phyloP scores from a whole-genome alignment of 2,888 invertebrate genomes.

The Eutolmus rufibarbis region DNA sequence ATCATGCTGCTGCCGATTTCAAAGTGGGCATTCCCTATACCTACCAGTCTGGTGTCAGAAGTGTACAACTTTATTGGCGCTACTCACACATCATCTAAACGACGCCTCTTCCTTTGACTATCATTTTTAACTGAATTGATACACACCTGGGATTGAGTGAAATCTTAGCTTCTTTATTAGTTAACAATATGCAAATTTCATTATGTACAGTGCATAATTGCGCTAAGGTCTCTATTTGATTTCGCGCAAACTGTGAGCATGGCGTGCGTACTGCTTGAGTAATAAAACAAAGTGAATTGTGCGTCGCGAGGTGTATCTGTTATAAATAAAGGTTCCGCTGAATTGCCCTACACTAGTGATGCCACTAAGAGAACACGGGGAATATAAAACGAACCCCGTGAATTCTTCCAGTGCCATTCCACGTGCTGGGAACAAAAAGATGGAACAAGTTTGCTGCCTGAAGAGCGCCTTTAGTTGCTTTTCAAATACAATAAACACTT shows the following conservation, averaged over 20 bases:
- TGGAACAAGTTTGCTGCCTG: conserved; percentile 8
- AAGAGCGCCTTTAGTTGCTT: conserved; percentile 19
- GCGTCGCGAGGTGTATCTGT: background rate
- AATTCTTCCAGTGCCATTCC: conserved; percentile 74
- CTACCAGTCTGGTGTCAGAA: too few species aligned
- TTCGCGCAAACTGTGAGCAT: background rate
- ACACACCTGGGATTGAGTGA: background rate
- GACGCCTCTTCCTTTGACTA: background rate
- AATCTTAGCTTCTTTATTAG: background rate
- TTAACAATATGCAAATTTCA: background rate
- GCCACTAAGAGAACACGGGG: conserved; percentile 66
- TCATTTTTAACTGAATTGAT: background rate
- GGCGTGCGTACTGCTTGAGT: background rate
- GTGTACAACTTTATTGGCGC: background rate
- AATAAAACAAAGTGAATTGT: background rate
- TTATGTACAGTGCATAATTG: background rate
- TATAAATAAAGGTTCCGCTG: background rate
- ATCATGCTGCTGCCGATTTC: background rate
- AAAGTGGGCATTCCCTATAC: background rate
- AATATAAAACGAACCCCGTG: conserved; percentile 65
- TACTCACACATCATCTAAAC: background rate
- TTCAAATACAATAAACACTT: conserved; percentile 38
- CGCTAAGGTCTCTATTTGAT: background rate
- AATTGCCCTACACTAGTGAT: conserved; percentile 62
- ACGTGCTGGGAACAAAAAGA: conserved; percentile 59